Base-by-base conservation (phyloP, 2,888 invertebrate genomes). In the Bombyx huttoni region DNA sequence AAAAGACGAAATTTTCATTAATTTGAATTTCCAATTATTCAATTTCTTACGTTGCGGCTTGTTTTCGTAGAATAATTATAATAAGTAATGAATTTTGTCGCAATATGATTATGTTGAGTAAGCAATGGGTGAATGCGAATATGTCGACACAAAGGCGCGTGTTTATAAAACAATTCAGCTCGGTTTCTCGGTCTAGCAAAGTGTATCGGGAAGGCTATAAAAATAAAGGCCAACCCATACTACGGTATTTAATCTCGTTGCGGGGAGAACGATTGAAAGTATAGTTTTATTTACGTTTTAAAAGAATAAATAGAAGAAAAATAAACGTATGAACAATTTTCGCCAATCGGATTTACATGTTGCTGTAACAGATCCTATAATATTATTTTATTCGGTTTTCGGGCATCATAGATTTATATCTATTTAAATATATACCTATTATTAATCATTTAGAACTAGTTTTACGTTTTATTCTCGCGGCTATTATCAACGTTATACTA, bases 131-230 rank as follows among this genome's bases (percentile, higher is more conserved):
- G 67, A 68, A 68, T 66, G 70, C 67, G 62, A 64, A 59, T 62
- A 65, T 69, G 62, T 67, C 66, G 56, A 62, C 68, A 84, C 81
- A 84, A 83, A 81, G 82, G 81, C 67, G 68, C 58, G 66, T 86
- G 84, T 86, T 87, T 86, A 81, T 80, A 81, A 84, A 87, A 86
- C 81, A 84, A 75, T 65, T 70, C 70, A 63, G 66, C 64, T 61
- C 61, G 69, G 67, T 72, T 73, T 68, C 76, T 72, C 70, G 68
- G 67, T 72, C 71, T 70, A 65, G 72, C 70, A 68, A 67, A 68
- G 67, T 61, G 63, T 69, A 74, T 70, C 69, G 40, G 66, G 68
- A 66, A 68, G 69, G 67, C 70, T 73, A 73, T 72, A 75, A 70
- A 78, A 75, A 75, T 75, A 75, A 72, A 73, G 68, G 68, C 68